Evolutionary conservation across 2,113 vertebrate genomes (phyloP).

Genomic region (Struthidea cinerea): DNA sequence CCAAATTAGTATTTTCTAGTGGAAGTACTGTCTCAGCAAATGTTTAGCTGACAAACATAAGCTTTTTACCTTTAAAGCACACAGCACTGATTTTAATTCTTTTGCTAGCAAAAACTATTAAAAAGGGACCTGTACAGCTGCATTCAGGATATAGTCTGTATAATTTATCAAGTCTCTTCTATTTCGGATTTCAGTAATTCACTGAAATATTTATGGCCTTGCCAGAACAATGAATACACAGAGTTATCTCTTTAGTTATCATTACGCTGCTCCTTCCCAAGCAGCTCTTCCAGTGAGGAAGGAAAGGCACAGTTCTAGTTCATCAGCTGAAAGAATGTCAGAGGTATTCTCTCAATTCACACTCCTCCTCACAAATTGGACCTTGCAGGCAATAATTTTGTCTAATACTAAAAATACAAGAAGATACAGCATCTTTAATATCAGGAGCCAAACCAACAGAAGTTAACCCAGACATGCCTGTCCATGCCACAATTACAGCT

Average conservation of each 20-base stretch:
- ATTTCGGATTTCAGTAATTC: conserved; percentile 13
- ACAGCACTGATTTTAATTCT: background rate
- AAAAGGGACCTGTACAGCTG: background rate
- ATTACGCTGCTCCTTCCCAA: background rate
- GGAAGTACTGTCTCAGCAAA: background rate
- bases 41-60: background rate
- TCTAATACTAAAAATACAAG: background rate
- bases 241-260: background rate
- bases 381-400: background rate
- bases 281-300: background rate
- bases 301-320: background rate
- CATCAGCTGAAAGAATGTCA: background rate
- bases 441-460: background rate
- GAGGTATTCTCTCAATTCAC: background rate
- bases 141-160: background rate
- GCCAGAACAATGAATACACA: background rate
- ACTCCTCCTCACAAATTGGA: background rate
- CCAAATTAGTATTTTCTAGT: background rate
- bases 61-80: background rate
- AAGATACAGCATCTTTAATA: background rate
- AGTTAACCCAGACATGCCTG: background rate
- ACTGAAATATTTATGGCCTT: conserved; percentile 30
- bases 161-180: background rate
- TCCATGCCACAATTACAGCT: background rate
- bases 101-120: background rate